Evolutionary conservation across 2,797 vertebrate species (phyloP), one percentile per base, ranked within the genome.

Genomic region (Myotis planiceps): DNA sequence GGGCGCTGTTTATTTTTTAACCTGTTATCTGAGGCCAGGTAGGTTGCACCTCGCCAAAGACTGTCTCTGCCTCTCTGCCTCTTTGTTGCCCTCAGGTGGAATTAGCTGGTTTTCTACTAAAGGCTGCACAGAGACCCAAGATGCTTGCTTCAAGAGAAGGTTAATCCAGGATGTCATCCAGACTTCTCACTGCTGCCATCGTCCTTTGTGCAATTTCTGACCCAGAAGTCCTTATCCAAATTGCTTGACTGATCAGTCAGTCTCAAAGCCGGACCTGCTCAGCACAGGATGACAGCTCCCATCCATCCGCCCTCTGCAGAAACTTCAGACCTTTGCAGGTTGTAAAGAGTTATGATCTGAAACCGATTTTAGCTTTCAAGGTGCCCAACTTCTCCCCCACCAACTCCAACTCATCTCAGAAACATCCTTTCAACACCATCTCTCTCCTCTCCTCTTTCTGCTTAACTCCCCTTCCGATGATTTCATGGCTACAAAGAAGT

Each of bases 201-300:
- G 0, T 7, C 1, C 92, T 32, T 25, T 98, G 69, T 98, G 97
- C 55, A 97, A 98, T 45, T 58, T 97, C 78, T 97, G 94, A 98
- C 32, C 25, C 47, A 4, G 7, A 4, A 34, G 27, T n/a, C 51
- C 47, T 9, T 15, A 23, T 32, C 19, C 63, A 34, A 29, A 42
- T 5, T 55, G 45, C 19, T 6, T 58, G 69, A 34, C 58, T 13
- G 6, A 65, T 29, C 14, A 2, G 3, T 51, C 65, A 4, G 1
- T 66, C 51, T 80, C 32, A 49, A 47, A 69, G 21, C 10, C 45
- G 65, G 45, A 66, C 16, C 47, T 45, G 6, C 6, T 65, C 71
- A 80, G 39, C 89, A 72, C 27, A 74, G 19, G 53, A 65, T 27
- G 6, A 25, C 23, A 29, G 68, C 42, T 8, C 65, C 34, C 18